Evolutionary conservation across 2,113 vertebrate genomes (phyloP).

Genomic region (Periophthalmodon schlosseri): DNA sequence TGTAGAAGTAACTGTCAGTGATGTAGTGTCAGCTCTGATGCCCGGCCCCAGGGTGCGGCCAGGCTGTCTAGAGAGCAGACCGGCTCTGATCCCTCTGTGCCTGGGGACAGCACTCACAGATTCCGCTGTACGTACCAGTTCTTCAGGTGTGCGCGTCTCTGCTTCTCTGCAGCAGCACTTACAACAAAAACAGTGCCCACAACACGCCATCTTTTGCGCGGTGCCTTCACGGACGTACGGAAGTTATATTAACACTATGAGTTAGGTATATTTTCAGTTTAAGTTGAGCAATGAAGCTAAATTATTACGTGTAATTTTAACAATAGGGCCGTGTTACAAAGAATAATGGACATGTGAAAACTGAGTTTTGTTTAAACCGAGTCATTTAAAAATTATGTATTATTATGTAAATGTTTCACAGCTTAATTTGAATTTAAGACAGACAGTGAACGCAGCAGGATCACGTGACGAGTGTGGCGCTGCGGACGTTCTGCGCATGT

Average conservation of each 20-base stretch:
- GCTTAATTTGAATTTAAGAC: background rate
- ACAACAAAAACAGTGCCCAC: slow-evolving; percentile 63
- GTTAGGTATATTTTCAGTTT: background rate
- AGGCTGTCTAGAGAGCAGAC: background rate
- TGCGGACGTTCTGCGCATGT: background rate
- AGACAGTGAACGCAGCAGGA: background rate
- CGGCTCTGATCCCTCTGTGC: background rate
- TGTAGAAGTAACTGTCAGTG: too few relatives aligned
- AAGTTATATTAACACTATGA: background rate
- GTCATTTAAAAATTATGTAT: background rate
- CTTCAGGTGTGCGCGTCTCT: slow-evolving; percentile 65
- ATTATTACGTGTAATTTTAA: background rate
- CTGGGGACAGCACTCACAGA: background rate
- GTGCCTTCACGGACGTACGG: background rate
- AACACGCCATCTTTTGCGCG: slow-evolving; percentile 70
- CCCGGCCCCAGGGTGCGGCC: background rate
- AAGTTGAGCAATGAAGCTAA: background rate
- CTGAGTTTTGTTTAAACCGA: background rate
- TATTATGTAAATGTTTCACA: background rate
- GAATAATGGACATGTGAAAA: background rate
- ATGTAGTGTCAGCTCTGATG: background rate
- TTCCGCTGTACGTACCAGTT: slow-evolving; percentile 51
- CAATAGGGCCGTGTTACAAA: background rate
- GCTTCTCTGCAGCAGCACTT: slow-evolving; percentile 62
- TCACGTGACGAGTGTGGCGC: background rate